Percentiles rank a stretch among this genome's conserved stretches.
phyloP scores from a whole-genome alignment of 2,113 vertebrate species.

The Cynocephalus volans region DNA sequence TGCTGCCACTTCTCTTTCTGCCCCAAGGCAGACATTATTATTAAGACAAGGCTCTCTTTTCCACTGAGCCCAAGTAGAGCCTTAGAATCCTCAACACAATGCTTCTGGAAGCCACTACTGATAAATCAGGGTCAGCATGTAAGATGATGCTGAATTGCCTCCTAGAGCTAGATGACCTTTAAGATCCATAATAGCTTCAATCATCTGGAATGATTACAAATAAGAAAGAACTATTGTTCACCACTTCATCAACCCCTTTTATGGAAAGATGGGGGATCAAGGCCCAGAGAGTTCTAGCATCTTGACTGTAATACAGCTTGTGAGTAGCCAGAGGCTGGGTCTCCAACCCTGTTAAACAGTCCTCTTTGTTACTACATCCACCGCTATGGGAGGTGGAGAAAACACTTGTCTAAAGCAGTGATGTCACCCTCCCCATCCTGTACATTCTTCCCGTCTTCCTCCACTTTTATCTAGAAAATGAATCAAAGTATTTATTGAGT shows the following conservation, averaged over 20 bases:
- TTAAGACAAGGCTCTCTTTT: background rate
- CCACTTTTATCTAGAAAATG: constrained; percentile 21
- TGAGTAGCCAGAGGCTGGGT: background rate
- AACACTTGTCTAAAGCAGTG: background rate
- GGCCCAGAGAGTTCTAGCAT: background rate
- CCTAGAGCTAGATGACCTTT: background rate
- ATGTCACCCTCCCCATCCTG: background rate
- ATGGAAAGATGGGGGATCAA: background rate
- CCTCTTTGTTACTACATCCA: background rate
- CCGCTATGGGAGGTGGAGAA: background rate
- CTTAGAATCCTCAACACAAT: constrained; percentile 10
- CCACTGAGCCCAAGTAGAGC: background rate
- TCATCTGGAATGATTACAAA: background rate
- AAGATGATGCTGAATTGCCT: background rate
- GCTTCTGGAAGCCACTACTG: background rate
- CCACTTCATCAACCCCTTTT: background rate
- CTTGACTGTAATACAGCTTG: background rate
- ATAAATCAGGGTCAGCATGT: background rate
- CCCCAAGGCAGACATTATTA: background rate
- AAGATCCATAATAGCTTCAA: background rate
- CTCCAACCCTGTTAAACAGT: background rate
- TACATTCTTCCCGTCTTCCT: background rate
- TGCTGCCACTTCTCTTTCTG: background rate
- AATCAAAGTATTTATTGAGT: constrained; percentile 48
- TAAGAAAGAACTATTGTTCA: background rate